Conservation (phyloP, 2,888 invertebrate genomes). For the Camptogramma bilineatum region DNA sequence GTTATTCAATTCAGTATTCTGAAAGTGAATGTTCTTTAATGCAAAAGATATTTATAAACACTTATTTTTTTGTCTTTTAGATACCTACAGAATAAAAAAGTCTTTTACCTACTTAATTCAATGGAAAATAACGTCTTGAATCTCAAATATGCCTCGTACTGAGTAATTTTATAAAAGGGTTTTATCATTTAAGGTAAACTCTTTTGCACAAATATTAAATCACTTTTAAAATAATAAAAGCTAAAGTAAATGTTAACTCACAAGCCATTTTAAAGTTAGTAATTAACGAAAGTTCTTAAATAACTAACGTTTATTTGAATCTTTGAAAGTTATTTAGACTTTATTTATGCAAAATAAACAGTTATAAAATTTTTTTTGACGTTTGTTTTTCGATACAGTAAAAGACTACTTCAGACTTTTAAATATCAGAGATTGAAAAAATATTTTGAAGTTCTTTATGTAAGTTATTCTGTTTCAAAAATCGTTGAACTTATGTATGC, state of each 20-base stretch:
- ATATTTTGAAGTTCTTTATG: neutral
- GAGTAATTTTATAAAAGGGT: neutral
- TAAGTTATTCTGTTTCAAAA: slow-evolving; percentile 47
- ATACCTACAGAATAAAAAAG: slow-evolving; percentile 13
- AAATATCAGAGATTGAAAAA: neutral
- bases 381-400: neutral
- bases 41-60: slow-evolving; percentile 1
- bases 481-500: slow-evolving; percentile 72
- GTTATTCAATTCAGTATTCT: slow-evolving; percentile 16
- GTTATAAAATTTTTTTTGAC: neutral
- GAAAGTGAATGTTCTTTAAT: slow-evolving; percentile 10
- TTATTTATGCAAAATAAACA: no score
- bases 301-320: neutral
- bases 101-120: slow-evolving; percentile 10
- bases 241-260: neutral
- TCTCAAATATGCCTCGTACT: slow-evolving; percentile 4
- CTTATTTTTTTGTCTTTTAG: slow-evolving; percentile 8
- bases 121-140: slow-evolving; percentile 16
- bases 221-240: neutral
- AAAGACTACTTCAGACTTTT: neutral
- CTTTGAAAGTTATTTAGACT: no score
- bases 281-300: neutral
- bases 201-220: neutral
- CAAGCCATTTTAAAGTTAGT: neutral
- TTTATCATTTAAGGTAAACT: neutral